A percentile compares a stretch with the other conserved stretches of the same genome.
phyloP scores from a whole-genome alignment of 2,888 invertebrate genomes.

The Macaria liturata region DNA sequence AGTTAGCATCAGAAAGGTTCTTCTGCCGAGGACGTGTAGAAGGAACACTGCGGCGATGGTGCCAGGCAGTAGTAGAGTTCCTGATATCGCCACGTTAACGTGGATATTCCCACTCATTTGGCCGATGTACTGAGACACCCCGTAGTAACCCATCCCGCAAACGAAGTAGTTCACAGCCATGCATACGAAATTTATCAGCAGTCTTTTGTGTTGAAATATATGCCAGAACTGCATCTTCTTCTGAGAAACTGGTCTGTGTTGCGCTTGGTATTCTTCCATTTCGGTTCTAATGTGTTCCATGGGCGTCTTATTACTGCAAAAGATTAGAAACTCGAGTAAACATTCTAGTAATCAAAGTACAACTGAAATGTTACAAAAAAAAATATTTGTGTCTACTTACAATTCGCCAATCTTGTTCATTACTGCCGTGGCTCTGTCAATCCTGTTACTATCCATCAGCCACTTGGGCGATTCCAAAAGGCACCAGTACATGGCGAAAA shows the following conservation, averaged over 20 bases:
- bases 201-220: constrained; percentile 67
- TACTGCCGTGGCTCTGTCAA: constrained; percentile 48
- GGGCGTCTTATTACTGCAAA: constrained; percentile 47
- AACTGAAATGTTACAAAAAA: no score
- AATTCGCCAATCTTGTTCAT: constrained; percentile 58
- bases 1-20: constrained; percentile 83
- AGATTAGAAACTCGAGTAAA: no score
- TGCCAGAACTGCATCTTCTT: constrained; percentile 55
- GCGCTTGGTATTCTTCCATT: constrained; percentile 47
- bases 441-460: constrained; percentile 56
- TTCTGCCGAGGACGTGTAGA: constrained; percentile 84
- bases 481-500: constrained; percentile 46
- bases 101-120: constrained; percentile 90
- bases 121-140: constrained; percentile 90
- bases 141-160: constrained; percentile 93
- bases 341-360: no score
- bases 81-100: constrained; percentile 89
- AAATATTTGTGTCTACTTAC: constrained; percentile 45
- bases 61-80: constrained; percentile 85
- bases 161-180: constrained; percentile 89
- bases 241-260: constrained; percentile 23
- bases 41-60: constrained; percentile 82
- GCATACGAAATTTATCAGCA: constrained; percentile 85
- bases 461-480: constrained; percentile 67
- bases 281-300: constrained; percentile 49